These are phyloP conservation scores for Zapus hudsonius DNA, from an alignment of 2,113 vertebrate genomes.

Conservation along the genomic window DNA sequence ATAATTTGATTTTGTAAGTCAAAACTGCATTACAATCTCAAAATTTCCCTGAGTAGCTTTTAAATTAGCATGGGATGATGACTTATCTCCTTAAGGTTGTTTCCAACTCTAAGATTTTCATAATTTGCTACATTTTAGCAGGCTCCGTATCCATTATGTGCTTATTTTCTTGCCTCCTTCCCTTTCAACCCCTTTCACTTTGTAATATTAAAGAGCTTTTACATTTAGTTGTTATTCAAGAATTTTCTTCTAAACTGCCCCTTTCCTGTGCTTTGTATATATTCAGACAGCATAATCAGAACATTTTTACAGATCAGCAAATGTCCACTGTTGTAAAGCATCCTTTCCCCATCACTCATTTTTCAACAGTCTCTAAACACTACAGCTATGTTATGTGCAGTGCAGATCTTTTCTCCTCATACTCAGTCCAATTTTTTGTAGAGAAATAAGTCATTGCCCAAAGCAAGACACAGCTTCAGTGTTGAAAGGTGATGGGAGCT, in stretches of 20 bases:
- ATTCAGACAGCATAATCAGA: neutral
- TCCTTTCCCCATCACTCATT: neutral
- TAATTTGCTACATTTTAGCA: constrained; percentile 14
- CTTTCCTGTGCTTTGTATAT: constrained; percentile 8
- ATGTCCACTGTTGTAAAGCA: neutral
- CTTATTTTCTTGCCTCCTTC: neutral
- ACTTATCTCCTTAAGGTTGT: neutral
- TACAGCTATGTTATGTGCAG: neutral
- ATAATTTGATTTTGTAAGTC: neutral
- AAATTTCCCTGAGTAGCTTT: neutral
- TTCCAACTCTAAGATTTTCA: neutral
- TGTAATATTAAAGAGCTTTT: constrained; percentile 25
- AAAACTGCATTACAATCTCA: neutral
- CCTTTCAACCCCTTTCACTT: too few species aligned
- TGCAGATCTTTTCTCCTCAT: constrained; percentile 12
- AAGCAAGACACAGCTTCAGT: neutral
- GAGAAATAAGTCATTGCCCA: constrained; percentile 37
- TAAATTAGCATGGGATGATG: neutral
- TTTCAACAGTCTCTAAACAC: neutral
- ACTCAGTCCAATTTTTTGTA: constrained; percentile 5
- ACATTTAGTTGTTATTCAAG: neutral
- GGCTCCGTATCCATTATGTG: neutral
- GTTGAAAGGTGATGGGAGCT: neutral
- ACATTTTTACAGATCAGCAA: neutral
- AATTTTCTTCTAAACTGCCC: neutral